These are phyloP conservation scores for Gryllus bimaculatus DNA, from an alignment of 1,140 invertebrate genomes.

Conservation along the genomic window DNA sequence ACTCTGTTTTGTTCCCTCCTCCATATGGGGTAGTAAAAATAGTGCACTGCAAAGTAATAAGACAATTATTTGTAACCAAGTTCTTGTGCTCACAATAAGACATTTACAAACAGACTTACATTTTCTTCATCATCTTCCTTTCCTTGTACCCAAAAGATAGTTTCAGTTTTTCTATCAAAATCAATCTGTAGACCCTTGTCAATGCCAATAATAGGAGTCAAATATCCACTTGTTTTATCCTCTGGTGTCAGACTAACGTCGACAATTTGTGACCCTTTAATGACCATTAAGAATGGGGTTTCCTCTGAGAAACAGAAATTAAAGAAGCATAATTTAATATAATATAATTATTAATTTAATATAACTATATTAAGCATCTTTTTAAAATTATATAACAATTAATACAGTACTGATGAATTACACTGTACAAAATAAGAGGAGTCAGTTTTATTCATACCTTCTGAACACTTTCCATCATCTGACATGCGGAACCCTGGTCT, in stretches of 20 bases:
- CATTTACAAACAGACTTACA: constrained; percentile 31
- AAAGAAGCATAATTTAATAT: background rate
- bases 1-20: constrained; percentile 78
- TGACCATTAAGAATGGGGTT: constrained; percentile 78
- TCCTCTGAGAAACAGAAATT: constrained; percentile 49
- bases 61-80: background rate
- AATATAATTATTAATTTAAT: no score
- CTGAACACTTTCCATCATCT: constrained; percentile 61
- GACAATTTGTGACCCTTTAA: constrained; percentile 80
- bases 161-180: constrained; percentile 75
- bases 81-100: background rate
- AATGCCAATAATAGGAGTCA: constrained; percentile 84
- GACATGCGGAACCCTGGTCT: constrained; percentile 71
- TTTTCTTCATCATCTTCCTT: constrained; percentile 62
- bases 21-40: constrained; percentile 74
- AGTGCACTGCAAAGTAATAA: constrained; percentile 55
- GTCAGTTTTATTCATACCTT: constrained; percentile 33
- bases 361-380: no score
- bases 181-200: constrained; percentile 83
- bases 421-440: no score
- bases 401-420: no score
- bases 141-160: constrained; percentile 76
- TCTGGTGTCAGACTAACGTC: constrained; percentile 68
- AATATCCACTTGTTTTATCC: constrained; percentile 61
- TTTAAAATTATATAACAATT: no score